Conservation (phyloP, 2,888 invertebrate species). For the Drymonia ruficornis region DNA sequence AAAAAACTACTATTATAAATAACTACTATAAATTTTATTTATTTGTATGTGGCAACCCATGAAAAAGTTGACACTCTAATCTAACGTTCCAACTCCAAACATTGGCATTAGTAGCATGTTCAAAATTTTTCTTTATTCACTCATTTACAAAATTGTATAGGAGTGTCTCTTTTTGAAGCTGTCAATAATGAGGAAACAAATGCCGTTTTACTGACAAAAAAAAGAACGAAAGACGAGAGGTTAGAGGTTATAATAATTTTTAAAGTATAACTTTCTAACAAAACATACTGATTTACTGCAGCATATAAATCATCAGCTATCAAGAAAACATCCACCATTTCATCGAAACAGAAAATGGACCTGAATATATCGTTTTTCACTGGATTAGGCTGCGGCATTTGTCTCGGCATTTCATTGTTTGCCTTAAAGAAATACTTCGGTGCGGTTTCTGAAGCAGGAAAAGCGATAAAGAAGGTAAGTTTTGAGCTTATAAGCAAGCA, state of each 20-base stretch:
- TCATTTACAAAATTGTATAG: not conserved
- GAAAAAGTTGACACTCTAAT: no score
- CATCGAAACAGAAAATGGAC: constrained; percentile 68
- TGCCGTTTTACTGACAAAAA: no score
- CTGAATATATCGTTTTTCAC: constrained; percentile 66
- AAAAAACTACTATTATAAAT: not conserved
- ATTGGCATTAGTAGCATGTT: no score
- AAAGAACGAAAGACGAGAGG: no score
- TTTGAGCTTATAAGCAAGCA: not conserved
- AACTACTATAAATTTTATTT: constrained; percentile 11
- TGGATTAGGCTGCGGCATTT: constrained; percentile 76
- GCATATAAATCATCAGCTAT: not conserved
- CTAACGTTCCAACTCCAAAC: no score
- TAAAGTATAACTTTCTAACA: no score
- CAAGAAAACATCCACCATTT: constrained; percentile 49
- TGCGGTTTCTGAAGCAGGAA: constrained; percentile 43
- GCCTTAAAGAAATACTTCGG: constrained; percentile 63
- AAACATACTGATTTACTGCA: no score
- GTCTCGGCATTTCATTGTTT: constrained; percentile 73
- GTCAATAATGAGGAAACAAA: no score
- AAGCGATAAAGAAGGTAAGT: constrained; percentile 58
- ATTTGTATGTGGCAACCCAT: not conserved
- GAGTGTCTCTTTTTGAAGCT: not conserved
- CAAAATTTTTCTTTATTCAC: not conserved
- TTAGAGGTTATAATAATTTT: no score